A percentile compares a stretch with the other conserved stretches of the same genome.
These are phyloP conservation scores for Orthosia gothica DNA, from an alignment of 2,888 invertebrate species.

Conservation along the genomic window DNA sequence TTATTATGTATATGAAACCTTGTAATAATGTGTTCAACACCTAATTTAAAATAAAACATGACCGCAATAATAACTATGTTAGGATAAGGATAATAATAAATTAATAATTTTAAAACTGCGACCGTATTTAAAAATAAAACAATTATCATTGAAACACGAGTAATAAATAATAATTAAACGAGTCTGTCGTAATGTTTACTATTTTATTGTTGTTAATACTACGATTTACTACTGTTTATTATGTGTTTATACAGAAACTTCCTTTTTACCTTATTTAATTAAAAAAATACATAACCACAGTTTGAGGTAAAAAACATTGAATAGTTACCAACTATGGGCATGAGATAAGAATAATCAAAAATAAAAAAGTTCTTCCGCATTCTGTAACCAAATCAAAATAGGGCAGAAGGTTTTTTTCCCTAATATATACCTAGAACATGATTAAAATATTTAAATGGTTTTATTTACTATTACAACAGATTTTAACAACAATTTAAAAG, in stretches of 20 bases:
- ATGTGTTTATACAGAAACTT: slow-evolving; percentile 2
- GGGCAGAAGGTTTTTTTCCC: not conserved
- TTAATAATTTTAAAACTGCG: slow-evolving; percentile 44
- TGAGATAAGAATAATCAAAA: slow-evolving; percentile 27
- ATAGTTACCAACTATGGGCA: not conserved
- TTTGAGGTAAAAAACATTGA: slow-evolving; percentile 34
- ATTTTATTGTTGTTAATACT: slow-evolving; percentile 16
- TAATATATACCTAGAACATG: not conserved
- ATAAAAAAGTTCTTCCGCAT: slow-evolving; percentile 15
- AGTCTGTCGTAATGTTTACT: slow-evolving; percentile 24
- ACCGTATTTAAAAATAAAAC: slow-evolving; percentile 54
- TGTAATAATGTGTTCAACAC: not conserved
- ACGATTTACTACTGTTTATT: not conserved
- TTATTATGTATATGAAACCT: slow-evolving; percentile 9
- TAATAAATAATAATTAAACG: slow-evolving; percentile 45
- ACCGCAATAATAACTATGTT: slow-evolving; percentile 40
- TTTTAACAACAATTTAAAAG: not conserved
- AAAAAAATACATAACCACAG: slow-evolving; percentile 10
- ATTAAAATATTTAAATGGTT: accelerated
- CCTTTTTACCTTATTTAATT: slow-evolving; percentile 17
- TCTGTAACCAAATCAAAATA: not conserved
- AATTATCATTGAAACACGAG: slow-evolving; percentile 42
- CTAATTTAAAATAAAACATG: slow-evolving; percentile 46
- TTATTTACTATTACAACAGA: not conserved
- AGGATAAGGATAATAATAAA: slow-evolving; percentile 64